Conservation (phyloP, 1,140 invertebrate genomes). For the Gonioctena quinquepunctata region DNA sequence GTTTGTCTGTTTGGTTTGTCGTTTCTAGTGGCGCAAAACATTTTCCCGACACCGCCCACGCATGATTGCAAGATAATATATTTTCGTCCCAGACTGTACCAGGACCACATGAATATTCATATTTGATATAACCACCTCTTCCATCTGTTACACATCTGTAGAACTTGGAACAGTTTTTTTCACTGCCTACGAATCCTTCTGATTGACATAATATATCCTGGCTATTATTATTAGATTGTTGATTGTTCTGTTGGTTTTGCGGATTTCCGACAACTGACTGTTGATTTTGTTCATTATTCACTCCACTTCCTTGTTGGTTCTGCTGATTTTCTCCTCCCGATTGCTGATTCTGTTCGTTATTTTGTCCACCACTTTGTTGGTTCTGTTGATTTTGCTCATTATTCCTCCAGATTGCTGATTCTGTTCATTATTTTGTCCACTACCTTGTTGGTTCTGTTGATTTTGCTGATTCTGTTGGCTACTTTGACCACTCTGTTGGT, state of each 20-base stretch:
- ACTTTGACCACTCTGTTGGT: constrained; percentile 29
- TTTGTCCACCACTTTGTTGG: constrained; percentile 23
- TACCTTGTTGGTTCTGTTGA: constrained; percentile 20
- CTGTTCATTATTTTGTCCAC: constrained; percentile 14
- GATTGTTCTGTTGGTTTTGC: constrained; percentile 22
- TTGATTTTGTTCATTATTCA: constrained; percentile 18
- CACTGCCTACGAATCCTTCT: constrained; percentile 72
- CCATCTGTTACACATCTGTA: constrained; percentile 72
- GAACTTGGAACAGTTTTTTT: constrained; percentile 73
- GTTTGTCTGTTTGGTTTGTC: background rate
- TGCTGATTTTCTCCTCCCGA: background rate
- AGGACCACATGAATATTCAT: constrained; percentile 70
- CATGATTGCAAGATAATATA: constrained; percentile 65
- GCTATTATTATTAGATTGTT: constrained; percentile 25
- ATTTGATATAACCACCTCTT: constrained; percentile 59
- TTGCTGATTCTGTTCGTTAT: constrained; percentile 17
- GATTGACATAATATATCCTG: constrained; percentile 47
- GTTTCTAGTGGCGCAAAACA: constrained; percentile 12
- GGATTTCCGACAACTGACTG: constrained; percentile 17
- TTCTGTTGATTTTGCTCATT: constrained; percentile 11
- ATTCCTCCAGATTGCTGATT: constrained; percentile 7
- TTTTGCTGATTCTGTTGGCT: constrained; percentile 21
- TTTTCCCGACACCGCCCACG: constrained; percentile 27
- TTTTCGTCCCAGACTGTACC: constrained; percentile 75
- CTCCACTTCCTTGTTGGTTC: constrained; percentile 30